Percentiles rank a stretch among this genome's conserved stretches.
Conservation (phyloP, 2,888 invertebrate species). For the Ypsolopha sequella region DNA sequence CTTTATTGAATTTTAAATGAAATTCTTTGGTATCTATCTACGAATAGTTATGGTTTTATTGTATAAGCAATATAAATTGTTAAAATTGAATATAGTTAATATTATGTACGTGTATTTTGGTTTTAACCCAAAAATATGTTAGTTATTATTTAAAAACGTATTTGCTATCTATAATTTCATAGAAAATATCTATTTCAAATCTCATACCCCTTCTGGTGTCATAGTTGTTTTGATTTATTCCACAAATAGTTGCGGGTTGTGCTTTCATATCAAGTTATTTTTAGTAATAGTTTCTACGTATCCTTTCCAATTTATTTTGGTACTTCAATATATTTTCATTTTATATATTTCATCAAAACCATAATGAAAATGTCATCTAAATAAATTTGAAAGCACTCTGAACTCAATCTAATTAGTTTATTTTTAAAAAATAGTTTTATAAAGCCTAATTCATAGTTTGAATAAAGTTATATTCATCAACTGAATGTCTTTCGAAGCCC, state of each 20-base stretch:
- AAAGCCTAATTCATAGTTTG: too few species aligned
- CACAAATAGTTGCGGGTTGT: not conserved
- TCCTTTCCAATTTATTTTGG: too few species aligned
- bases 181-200: not conserved
- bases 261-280: not conserved
- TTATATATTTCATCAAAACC: too few species aligned
- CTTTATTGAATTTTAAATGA: too few species aligned
- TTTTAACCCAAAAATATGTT: not conserved
- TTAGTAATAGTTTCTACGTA: too few species aligned
- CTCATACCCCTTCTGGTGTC: too few species aligned
- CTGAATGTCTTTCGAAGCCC: too few species aligned
- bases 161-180: not conserved
- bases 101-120: not conserved
- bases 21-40: too few species aligned
- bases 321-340: too few species aligned
- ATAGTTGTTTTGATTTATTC: not conserved
- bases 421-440: too few species aligned
- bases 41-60: not conserved
- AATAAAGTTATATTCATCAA: too few species aligned
- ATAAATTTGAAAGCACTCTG: not conserved
- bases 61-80: conserved; percentile 34
- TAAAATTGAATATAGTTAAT: conserved; percentile 26
- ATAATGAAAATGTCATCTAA: too few species aligned
- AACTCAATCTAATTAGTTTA: not conserved
- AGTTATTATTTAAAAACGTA: not conserved